Percentiles rank a stretch among this genome's conserved stretches.
These are phyloP conservation scores for Bryconaethiops microstoma DNA, from an alignment of 2,797 vertebrate genomes.

Conservation along the genomic window DNA sequence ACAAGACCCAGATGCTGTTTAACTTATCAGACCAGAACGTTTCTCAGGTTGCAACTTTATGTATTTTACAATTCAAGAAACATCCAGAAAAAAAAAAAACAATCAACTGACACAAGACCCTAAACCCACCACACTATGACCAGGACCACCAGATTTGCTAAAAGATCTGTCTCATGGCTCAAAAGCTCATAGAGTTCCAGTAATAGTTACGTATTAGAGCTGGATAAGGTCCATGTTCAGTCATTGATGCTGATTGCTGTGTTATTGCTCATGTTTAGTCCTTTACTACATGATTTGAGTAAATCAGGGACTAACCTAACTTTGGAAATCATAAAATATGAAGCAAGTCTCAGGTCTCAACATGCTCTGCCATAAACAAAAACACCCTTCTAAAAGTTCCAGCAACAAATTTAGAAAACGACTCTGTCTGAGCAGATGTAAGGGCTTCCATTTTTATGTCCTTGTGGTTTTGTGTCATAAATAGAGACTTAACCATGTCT, in stretches of 20 bases:
- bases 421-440: too few species aligned
- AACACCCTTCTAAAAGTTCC: neutral
- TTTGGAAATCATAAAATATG: neutral
- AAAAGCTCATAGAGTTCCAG: neutral
- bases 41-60: neutral
- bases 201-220: neutral
- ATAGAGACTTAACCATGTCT: too few species aligned
- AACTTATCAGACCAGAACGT: neutral
- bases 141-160: neutral
- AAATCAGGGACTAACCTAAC: neutral
- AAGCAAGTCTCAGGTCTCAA: neutral
- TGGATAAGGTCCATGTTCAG: too few species aligned
- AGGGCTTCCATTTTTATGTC: too few species aligned
- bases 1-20: conserved; percentile 41
- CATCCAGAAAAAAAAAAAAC: neutral
- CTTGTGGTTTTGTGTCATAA: too few species aligned
- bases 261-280: neutral
- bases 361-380: neutral
- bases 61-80: neutral
- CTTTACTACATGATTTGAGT: neutral
- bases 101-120: neutral
- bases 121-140: neutral
- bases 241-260: too few species aligned
- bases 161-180: neutral
- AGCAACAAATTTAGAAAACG: conserved; percentile 17